Evolutionary conservation across 2,888 invertebrate genomes (phyloP), one percentile per base, ranked within the genome.

Genomic region (Drosophila maculinotata): DNA sequence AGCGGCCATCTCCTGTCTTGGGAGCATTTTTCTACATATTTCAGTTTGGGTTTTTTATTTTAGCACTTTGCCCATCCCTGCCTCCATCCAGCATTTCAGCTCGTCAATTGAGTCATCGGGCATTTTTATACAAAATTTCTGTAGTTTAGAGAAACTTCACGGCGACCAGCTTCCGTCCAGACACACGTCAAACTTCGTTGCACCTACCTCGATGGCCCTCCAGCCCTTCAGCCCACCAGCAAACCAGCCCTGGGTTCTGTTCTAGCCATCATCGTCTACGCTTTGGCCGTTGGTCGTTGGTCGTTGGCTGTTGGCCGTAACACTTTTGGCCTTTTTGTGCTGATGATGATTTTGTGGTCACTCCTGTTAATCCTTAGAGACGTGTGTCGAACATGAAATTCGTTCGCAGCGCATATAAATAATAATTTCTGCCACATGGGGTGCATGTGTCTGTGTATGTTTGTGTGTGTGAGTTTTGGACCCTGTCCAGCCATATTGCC

Each of bases 341-440:
- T 75, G 89, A 85, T 88, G 89, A 85, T 87, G 89, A 89, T 87
- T 89, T 89, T 90, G 89, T 85, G 89, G 90, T 89, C 90, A 88
- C 82, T 88, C 82, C 84, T 88, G 87, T 88, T 90, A 89, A 89
- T 90, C 90, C 89, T 88, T 83, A 64, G 90, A 89, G 90, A 90
- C 89, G 89, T 89, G 90, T 90, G 90, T 89, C 90, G 89, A 89
- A 90, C 89, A 90, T 87, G 89, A 89, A 90, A 76, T 89, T 85
- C 76, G 78, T 86, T 87, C 78, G 81, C 89, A 81, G 78, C 76
- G 77, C 85, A 89, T 85, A 89, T 89, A 89, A 89, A 89, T 89
- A 89, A 89, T 89, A 89, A 89, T 88, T 89, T 83, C 76, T 81
- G 78, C 73, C 83, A 74, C 82, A 80, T 66, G 42, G 20, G 42